phyloP scores from a whole-genome alignment of 2,113 vertebrate species.

The Corvus cornix region DNA sequence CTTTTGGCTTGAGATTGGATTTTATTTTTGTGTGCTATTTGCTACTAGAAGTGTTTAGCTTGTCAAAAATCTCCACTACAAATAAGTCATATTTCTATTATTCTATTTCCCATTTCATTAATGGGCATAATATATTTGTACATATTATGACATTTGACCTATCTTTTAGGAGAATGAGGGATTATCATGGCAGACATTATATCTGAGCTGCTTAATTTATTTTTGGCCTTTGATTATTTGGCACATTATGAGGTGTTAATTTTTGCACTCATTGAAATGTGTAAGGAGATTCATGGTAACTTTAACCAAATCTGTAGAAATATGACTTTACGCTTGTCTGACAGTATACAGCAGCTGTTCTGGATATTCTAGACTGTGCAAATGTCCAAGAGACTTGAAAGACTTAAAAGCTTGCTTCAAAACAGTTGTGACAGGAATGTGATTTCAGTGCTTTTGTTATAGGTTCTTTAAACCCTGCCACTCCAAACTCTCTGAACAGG shows the following conservation, averaged over 20 bases:
- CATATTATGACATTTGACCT: not conserved
- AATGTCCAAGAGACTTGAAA: not conserved
- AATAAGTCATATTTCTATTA: not conserved
- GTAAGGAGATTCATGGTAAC: not conserved
- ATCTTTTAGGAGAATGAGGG: not conserved
- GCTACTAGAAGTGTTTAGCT: not conserved
- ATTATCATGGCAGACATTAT: not conserved
- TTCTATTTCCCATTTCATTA: not conserved
- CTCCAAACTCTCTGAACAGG: not conserved
- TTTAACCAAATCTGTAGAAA: conserved; percentile 14
- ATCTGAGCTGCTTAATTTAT: conserved; percentile 17
- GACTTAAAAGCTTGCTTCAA: not conserved
- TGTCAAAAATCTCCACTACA: not conserved
- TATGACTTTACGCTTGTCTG: not conserved
- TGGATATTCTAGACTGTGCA: not conserved
- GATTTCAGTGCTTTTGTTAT: not conserved
- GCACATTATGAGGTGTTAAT: conserved; percentile 19
- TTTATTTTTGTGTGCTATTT: not conserved
- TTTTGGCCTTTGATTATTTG: conserved; percentile 35
- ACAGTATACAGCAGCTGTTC: not conserved
- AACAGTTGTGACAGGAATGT: not conserved
- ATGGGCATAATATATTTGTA: not conserved
- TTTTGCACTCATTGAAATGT: conserved; percentile 7
- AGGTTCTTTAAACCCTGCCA: not conserved
- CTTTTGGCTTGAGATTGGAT: not conserved